Conservation (phyloP, 2,797 vertebrate species). For the Sebastolobus alascanus region DNA sequence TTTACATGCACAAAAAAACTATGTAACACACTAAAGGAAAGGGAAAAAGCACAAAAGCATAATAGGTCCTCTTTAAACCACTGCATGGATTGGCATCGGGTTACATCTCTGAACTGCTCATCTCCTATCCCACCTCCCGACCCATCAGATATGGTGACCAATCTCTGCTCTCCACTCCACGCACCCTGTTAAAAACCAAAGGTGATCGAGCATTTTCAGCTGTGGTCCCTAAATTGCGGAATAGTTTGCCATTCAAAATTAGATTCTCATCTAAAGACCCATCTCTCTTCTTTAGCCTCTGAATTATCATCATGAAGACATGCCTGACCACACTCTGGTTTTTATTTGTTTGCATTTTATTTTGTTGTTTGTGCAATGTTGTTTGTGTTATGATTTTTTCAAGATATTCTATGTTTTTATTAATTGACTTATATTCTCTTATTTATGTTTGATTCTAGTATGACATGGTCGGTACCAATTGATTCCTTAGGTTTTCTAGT, state of each 20-base stretch:
- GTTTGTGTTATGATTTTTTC: neutral
- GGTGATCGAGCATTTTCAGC: neutral
- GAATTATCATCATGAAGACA: neutral
- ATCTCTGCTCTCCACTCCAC: constrained; percentile 1
- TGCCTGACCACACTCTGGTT: neutral
- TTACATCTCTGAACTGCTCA: neutral
- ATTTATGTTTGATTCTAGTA: neutral
- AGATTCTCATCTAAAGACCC: too few species aligned
- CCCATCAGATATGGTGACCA: neutral
- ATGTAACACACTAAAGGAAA: too few species aligned
- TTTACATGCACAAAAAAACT: too few species aligned
- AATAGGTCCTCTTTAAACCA: neutral
- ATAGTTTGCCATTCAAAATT: neutral
- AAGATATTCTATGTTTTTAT: neutral
- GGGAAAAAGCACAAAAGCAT: too few species aligned
- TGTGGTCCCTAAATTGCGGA: neutral
- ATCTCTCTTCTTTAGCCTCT: neutral
- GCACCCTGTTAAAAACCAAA: neutral
- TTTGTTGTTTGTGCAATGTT: neutral
- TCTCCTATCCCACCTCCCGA: neutral
- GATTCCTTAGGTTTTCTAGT: too few species aligned
- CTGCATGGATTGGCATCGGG: neutral
- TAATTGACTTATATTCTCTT: neutral
- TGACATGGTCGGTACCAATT: too few species aligned
- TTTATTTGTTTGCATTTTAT: neutral